A percentile compares a stretch with the other conserved stretches of the same genome.
These are phyloP conservation scores for Tetraneura akinire DNA, from an alignment of 1,140 invertebrate genomes.

Conservation along the genomic window DNA sequence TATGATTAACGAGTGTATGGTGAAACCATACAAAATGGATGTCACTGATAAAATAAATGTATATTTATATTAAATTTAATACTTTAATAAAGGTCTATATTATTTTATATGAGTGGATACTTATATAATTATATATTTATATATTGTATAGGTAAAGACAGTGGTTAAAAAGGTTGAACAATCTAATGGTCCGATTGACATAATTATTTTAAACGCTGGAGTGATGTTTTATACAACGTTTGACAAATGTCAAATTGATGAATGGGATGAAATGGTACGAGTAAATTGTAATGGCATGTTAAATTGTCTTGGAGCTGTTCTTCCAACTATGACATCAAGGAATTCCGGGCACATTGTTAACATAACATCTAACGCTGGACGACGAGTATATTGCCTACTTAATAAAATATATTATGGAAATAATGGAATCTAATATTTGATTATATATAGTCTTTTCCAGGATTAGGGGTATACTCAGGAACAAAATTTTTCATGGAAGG, in stretches of 20 bases:
- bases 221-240: conserved; percentile 56
- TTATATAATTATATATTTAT: too few species aligned
- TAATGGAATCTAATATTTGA: background rate
- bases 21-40: conserved; percentile 54
- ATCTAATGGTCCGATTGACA: conserved; percentile 54
- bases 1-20: conserved; percentile 25
- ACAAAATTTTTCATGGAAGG: conserved; percentile 56
- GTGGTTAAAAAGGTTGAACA: conserved; percentile 52
- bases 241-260: conserved; percentile 53
- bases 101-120: too few species aligned
- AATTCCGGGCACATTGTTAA: conserved; percentile 55
- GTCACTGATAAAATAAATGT: conserved; percentile 54
- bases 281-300: conserved; percentile 55
- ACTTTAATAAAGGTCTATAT: too few species aligned
- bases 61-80: conserved; percentile 19
- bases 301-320: conserved; percentile 54
- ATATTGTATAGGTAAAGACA: conserved; percentile 51
- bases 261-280: conserved; percentile 55
- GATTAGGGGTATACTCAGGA: conserved; percentile 55
- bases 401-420: background rate
- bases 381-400: conserved; percentile 53
- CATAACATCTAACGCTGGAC: conserved; percentile 56
- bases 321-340: conserved; percentile 54
- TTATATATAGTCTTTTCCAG: conserved; percentile 54
- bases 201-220: conserved; percentile 56